phyloP scores from a whole-genome alignment of 2,888 invertebrate genomes.

The Hypena proboscidalis region DNA sequence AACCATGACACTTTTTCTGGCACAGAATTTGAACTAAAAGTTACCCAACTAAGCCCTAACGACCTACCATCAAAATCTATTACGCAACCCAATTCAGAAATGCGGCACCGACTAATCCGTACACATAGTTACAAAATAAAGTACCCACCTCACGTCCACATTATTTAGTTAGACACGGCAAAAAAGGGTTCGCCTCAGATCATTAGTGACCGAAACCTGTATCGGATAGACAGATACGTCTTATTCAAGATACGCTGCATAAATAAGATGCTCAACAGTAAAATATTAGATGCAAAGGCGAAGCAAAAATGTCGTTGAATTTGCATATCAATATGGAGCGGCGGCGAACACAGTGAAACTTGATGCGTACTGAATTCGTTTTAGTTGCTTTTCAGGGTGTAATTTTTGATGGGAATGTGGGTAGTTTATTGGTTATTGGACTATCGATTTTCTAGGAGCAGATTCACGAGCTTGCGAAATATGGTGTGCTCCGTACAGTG shows the following conservation, averaged over 20 bases:
- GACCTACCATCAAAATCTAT: not conserved
- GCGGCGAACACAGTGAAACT: slow-evolving; percentile 27
- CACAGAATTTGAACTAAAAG: too few species aligned
- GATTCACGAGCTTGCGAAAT: too few species aligned
- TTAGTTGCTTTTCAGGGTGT: slow-evolving; percentile 18
- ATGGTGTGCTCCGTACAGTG: too few species aligned
- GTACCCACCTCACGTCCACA: slow-evolving; percentile 63
- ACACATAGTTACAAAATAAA: slow-evolving; percentile 52
- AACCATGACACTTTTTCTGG: too few species aligned
- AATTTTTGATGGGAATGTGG: slow-evolving; percentile 21
- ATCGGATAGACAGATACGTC: slow-evolving; percentile 66
- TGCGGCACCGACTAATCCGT: slow-evolving; percentile 14
- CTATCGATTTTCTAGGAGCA: too few species aligned
- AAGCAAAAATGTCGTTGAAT: slow-evolving; percentile 76
- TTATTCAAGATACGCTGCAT: slow-evolving; percentile 70
- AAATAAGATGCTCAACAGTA: slow-evolving; percentile 74
- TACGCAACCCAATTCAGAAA: slow-evolving; percentile 1
- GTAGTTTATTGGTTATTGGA: too few species aligned
- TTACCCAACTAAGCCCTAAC: too few species aligned
- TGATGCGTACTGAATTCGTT: slow-evolving; percentile 25
- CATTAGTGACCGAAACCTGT: slow-evolving; percentile 75
- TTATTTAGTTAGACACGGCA: slow-evolving; percentile 74
- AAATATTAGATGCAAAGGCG: slow-evolving; percentile 82
- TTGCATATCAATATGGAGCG: slow-evolving; percentile 72
- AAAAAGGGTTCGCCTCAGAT: slow-evolving; percentile 71